Base-by-base conservation (phyloP, 2,888 invertebrate genomes). In the Amphimallon solstitiale region DNA sequence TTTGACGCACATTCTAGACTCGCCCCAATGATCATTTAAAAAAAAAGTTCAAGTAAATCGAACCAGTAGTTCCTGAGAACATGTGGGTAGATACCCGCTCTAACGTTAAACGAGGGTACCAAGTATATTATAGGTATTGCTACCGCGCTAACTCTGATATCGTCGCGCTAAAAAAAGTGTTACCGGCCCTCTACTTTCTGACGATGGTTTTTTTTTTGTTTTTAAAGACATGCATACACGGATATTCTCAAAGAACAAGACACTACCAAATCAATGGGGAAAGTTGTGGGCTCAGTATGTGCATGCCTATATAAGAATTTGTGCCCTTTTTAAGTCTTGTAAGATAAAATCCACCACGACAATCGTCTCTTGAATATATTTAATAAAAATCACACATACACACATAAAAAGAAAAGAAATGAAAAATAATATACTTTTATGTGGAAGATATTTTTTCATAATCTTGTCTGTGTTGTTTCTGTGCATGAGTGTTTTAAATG, bases 261-360 rank as follows among this genome's bases (percentile, higher is more conserved):
- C 7, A 7, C 17, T 12, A 37, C 37, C 15, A 10, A 10, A 45
- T 45, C 19, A 17, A 19, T 10, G 17, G 19, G 56, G 46, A 65
- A 66, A 62, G 38, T 64, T 61, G 63, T 64, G 63, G 52, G 43
- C 62, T 52, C 60, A 43, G 52, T 65, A 65, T 65, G 63, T 65
- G 66, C 64, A 67, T 67, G 64, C 67, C 67, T 69, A 54, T 40
- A 59, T 29, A 46, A 65, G 40, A 49, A 65, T 60, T 65, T 75
- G 78, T 79, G 76, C 77, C 77, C 78, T 77, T 76, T n/a, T n/a
- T 73, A 74, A 78, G 80, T 80, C 79, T 80, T 81, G 77, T 78
- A 78, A 78, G 73, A 73, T 76, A 77, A 69, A 74, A 29, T 29
- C 29, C 29, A 29, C 78, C 77, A 79, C 73, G 82, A 82, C 82